A percentile compares a stretch with the other conserved stretches of the same genome.
These are phyloP conservation scores for Melanerpes formicivorus DNA, from an alignment of 2,113 vertebrate genomes.

Conservation along the genomic window DNA sequence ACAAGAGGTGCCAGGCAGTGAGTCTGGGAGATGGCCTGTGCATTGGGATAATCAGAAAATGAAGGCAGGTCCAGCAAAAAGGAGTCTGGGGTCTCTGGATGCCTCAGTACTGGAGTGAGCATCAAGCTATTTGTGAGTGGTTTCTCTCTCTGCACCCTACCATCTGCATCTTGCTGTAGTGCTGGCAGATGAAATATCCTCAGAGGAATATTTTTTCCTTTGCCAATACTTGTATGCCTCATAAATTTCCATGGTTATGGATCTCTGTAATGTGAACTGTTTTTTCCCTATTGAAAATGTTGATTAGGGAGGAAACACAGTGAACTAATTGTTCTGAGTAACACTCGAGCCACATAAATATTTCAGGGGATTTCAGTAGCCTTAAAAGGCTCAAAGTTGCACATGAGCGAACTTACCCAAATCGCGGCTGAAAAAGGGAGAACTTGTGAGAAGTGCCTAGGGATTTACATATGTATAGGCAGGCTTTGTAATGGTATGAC, in stretches of 20 bases:
- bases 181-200: neutral
- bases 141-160: neutral
- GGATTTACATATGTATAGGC: conserved; percentile 9
- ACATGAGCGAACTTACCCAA: neutral
- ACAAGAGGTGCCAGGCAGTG: neutral
- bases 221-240: neutral
- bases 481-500: neutral
- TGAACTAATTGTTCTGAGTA: conserved; percentile 33
- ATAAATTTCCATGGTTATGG: conserved; percentile 20
- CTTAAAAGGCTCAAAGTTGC: conserved; percentile 28
- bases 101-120: neutral
- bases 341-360: conserved; percentile 29
- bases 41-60: neutral
- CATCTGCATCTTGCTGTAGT: neutral
- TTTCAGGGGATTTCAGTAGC: conserved; percentile 42
- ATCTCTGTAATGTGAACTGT: neutral
- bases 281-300: neutral
- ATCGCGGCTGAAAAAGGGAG: neutral
- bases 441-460: neutral
- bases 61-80: neutral
- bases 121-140: neutral
- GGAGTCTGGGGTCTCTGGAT: neutral
- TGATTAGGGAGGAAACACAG: conserved; percentile 26
- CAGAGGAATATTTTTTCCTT: neutral
- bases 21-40: neutral